Conservation (phyloP, 2,797 vertebrate genomes). For the Tamandua tetradactyla region DNA sequence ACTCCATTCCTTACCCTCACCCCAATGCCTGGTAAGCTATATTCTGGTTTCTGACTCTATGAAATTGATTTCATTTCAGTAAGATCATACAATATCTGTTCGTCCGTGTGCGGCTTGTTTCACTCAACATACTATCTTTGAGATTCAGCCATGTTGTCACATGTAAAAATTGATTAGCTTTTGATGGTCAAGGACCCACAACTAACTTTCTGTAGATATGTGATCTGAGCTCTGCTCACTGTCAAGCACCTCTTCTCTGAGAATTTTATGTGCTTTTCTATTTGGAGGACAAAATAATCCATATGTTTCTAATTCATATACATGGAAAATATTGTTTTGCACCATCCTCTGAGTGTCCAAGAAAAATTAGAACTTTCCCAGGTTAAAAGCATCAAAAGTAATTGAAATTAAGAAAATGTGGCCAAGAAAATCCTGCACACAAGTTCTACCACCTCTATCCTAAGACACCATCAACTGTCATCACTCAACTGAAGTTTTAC, state of each 20-base stretch:
- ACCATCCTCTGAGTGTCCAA: neutral
- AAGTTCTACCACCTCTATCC: neutral
- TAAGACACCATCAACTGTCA: neutral
- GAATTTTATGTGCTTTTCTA: neutral
- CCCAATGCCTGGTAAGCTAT: no score
- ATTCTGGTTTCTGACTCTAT: no score
- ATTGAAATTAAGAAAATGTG: neutral
- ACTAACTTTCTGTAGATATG: neutral
- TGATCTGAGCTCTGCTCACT: neutral
- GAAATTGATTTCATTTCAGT: no score
- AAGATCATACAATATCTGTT: no score
- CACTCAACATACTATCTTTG: no score
- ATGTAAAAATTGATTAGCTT: neutral
- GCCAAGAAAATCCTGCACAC: neutral
- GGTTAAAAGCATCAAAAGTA: neutral
- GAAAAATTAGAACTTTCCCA: slow-evolving; percentile 15
- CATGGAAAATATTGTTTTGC: neutral
- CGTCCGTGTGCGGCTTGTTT: no score
- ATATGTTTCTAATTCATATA: neutral
- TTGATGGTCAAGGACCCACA: neutral
- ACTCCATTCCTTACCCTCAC: no score
- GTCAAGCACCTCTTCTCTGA: neutral
- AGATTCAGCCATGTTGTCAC: no score
- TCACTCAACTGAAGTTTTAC: neutral
- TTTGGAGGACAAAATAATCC: neutral